These are phyloP conservation scores for Apeira syringaria DNA, from an alignment of 2,888 invertebrate species.

Conservation along the genomic window DNA sequence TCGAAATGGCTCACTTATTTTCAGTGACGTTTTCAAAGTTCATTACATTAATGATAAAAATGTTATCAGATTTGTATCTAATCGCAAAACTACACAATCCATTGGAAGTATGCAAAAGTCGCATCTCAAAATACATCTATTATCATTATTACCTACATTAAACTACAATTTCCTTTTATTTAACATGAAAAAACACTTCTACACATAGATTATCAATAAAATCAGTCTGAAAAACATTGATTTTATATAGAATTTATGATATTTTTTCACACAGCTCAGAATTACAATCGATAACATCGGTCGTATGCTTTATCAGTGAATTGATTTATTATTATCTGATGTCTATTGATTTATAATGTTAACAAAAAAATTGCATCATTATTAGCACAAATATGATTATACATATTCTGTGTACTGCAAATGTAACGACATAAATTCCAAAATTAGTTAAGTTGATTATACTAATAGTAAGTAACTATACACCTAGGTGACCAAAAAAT, in stretches of 20 bases:
- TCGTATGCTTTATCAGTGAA: conserved; percentile 22
- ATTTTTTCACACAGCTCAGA: conserved; percentile 5
- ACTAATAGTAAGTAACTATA: too few species aligned
- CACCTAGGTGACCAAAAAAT: too few species aligned
- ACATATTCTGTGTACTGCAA: too few species aligned
- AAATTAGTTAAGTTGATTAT: too few species aligned
- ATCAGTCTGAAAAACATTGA: conserved; percentile 8
- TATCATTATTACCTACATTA: not conserved
- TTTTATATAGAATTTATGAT: conserved; percentile 5
- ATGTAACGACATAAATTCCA: too few species aligned
- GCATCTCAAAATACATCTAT: not conserved
- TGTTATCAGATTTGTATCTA: not conserved
- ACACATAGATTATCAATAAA: conserved; percentile 2
- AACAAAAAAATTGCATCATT: too few species aligned
- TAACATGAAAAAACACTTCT: conserved; percentile 16
- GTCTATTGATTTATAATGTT: not conserved
- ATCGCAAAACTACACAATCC: not conserved
- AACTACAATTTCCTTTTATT: conserved; percentile 10
- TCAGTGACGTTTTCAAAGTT: not conserved
- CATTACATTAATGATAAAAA: too few species aligned
- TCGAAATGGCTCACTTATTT: not conserved
- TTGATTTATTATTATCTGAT: conserved; percentile 22
- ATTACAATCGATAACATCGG: conserved; percentile 12
- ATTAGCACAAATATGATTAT: too few species aligned
- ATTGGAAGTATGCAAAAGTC: not conserved